A percentile compares a stretch with the other conserved stretches of the same genome.
These are phyloP conservation scores for Drosophila melanogaster DNA, from an alignment of 1,140 invertebrate genomes.

Conservation along the genomic window Release_6_plus_ISO1_MT NC_004354.4:17181501-17182000, in stretches of 20 bases:
- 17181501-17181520: too few species aligned
- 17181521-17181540: background rate
- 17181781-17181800: background rate
- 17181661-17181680: background rate
- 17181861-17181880: constrained; percentile 24
- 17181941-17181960: constrained; percentile 53
- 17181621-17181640: background rate
- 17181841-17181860: constrained; percentile 36
- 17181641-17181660: constrained; percentile 5
- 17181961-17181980: constrained; percentile 8
- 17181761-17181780: too few species aligned
- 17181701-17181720: background rate
- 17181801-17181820: background rate
- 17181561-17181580: constrained; percentile 26
- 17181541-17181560: constrained; percentile 4
- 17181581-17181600: constrained; percentile 13
- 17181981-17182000: background rate
- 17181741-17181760: too few species aligned
- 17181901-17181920: constrained; percentile 66
- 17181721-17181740: background rate
- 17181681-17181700: background rate
- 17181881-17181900: constrained; percentile 48
- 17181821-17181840: background rate
- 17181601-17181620: constrained; percentile 16
- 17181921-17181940: constrained; percentile 75